These are phyloP conservation scores for Micropoecilia bifurca DNA, from an alignment of 2,797 vertebrate species.

Conservation along the genomic window DNA sequence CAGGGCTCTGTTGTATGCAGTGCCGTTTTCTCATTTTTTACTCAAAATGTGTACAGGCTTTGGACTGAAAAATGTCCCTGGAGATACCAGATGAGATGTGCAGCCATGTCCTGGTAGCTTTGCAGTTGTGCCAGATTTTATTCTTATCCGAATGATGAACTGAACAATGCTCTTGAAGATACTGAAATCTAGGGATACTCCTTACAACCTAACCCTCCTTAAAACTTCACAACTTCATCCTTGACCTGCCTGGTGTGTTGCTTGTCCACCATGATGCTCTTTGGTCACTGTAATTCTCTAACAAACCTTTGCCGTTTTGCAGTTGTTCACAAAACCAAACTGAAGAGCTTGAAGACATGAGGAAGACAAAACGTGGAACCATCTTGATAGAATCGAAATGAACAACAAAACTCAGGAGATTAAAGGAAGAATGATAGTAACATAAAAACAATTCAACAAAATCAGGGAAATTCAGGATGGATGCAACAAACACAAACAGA, in stretches of 20 bases:
- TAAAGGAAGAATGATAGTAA: neutral
- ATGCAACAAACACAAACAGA: neutral
- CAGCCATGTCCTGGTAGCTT: neutral
- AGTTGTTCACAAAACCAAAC: neutral
- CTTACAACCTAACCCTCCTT: neutral
- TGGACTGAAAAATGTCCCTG: constrained; percentile 20
- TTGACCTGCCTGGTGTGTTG: neutral
- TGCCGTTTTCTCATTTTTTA: constrained; percentile 32
- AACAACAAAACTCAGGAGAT: neutral
- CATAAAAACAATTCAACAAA: neutral
- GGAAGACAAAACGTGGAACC: neutral
- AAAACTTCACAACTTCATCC: neutral
- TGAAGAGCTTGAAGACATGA: neutral
- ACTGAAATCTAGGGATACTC: neutral
- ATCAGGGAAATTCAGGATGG: no score
- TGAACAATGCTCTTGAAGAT: neutral
- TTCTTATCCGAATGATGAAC: neutral
- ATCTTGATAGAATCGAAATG: neutral
- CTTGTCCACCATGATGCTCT: neutral
- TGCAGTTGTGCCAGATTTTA: neutral
- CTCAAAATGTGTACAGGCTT: constrained; percentile 37
- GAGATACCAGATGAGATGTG: no score
- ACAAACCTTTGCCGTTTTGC: neutral
- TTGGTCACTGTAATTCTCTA: neutral
- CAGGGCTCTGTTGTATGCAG: constrained; percentile 18